Base-by-base conservation (phyloP, 2,888 invertebrate genomes). In the Agrotis segetum region DNA sequence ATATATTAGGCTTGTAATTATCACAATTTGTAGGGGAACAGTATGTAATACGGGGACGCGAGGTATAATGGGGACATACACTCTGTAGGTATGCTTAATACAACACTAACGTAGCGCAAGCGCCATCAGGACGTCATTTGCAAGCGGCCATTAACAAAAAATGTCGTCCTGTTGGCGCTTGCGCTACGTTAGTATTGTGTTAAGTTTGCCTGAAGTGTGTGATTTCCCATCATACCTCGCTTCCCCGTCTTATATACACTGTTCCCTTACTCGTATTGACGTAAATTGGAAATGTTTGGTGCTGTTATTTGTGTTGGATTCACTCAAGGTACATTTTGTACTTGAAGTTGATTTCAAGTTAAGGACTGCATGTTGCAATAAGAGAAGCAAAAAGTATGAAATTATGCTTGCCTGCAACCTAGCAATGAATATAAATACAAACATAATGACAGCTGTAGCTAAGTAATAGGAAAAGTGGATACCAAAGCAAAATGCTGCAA, bases 231-330 rank as follows among this genome's bases (percentile, higher is more conserved):
- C 2, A 24, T 24, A 24, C 24, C 24, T 24, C 24, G 24, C 2
- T 1, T 24, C 24, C 24, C 24, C 24, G 24, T 24, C 24, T 24
- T 24, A 24, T 24, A 24, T 24, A 24, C 24, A 2, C 24, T n/a
- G n/a, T 24, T 24, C 24, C 24, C 24, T n/a, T n/a, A 52, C 34
- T 29, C 7, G 4, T 61, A 63, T 56, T 53, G 34, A 46, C 34
- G 44, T 29, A 63, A 81, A 62, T 61, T 71, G 61, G 24, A 64
- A 49, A 55, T 64, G 44, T 55, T 40, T 67, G 59, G n/a, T 1
- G 61, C 40, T 67, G 67, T 67, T 49, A 70, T 64, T 74, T 77
- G 52, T 44, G 52, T 44, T 67, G 62, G 80, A 75, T 61, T 75
- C 74, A 71, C 16, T 49, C n/a, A 11, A 55, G 66, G 46, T 55